Conservation (phyloP, 2,113 vertebrate genomes). For the Corydoras sp. region DNA sequence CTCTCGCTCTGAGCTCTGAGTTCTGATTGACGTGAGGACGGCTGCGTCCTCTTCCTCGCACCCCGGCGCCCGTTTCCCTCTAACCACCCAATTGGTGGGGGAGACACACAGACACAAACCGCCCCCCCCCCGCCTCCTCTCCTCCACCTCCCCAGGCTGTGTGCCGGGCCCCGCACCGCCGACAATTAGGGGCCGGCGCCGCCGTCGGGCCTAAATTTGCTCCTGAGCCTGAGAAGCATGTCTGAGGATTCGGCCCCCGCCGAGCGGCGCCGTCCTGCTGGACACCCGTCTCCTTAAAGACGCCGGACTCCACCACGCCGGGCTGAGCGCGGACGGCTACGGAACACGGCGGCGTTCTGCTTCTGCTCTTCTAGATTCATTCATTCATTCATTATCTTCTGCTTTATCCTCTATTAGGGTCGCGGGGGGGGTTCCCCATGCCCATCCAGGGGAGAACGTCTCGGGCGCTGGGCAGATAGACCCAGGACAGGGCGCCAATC, state of each 20-base stretch:
- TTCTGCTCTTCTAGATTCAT: no score
- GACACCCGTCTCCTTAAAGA: slow-evolving; percentile 10
- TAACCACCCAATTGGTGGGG: slow-evolving; percentile 74
- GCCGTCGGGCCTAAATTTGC: slow-evolving; percentile 80
- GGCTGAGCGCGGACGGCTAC: no score
- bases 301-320: not conserved
- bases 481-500: no score
- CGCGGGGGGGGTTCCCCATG: no score
- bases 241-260: slow-evolving; percentile 53
- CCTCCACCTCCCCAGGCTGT: slow-evolving; percentile 57
- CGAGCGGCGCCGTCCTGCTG: slow-evolving; percentile 27
- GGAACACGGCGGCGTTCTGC: no score
- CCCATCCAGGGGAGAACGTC: no score
- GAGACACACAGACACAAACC: slow-evolving; percentile 57
- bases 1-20: slow-evolving; percentile 29
- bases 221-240: slow-evolving; percentile 77
- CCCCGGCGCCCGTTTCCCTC: slow-evolving; percentile 51
- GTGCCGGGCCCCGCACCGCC: slow-evolving; percentile 67
- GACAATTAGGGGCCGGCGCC: slow-evolving; percentile 74
- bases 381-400: no score
- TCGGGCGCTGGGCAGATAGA: no score
- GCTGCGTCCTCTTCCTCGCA: slow-evolving; percentile 41
- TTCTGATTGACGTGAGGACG: slow-evolving; percentile 25
- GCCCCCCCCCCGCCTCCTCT: slow-evolving; percentile 55
- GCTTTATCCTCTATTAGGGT: no score